Base-by-base conservation (phyloP, 1,140 invertebrate genomes). In the Acromyrmex heyeri region DNA sequence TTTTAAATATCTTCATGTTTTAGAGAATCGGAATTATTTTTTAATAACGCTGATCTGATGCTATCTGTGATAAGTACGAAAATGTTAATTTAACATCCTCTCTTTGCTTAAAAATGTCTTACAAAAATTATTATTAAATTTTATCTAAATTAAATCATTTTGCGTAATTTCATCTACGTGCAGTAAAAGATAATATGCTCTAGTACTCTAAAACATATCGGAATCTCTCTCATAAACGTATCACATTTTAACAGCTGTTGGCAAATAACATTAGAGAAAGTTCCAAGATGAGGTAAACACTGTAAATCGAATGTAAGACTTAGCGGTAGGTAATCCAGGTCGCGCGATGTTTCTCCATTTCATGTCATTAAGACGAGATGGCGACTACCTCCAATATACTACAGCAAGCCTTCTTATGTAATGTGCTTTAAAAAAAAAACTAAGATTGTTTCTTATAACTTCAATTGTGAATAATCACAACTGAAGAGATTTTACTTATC, bases 331-430 rank as follows among this genome's bases (percentile, higher is more conserved):
- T 83, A 50, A 81, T 21, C 69, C 57, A 30, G 53, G 38, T 53
- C 6, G 14, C 30, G 24, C 14, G 4, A 16, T 18, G 61, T 30
- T 53, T 6, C 27, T 16, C 61, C 38, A 85, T 65, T 78, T 82
- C 48, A 3, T 53, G 34, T 72, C 30, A 64, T 86, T 50, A 86
- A 61, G 44, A 53, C 53, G 34, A 86, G 85, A 86, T 86, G 85
- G 85, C 85, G 77, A 78, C 55, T 75, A 50, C 27, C 14, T 61
- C 48, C 79, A 50, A 75, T 62, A n/a, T 24, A 50, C 44, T n/a
- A 34, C 16, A 34, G n/a, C n/a, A 27, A 44, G 4, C 0, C 1
- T 48, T 44, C 4, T 48, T 21, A 21, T 38, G 0, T 67, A 44
- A 67, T 34, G 44, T 12, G n/a, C 3, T 67, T 67, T 44, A 67